Percentiles rank a stretch among this genome's conserved stretches.
These are phyloP conservation scores for Calameuta pallipes DNA, from an alignment of 2,888 invertebrate species.

Conservation along the genomic window DNA sequence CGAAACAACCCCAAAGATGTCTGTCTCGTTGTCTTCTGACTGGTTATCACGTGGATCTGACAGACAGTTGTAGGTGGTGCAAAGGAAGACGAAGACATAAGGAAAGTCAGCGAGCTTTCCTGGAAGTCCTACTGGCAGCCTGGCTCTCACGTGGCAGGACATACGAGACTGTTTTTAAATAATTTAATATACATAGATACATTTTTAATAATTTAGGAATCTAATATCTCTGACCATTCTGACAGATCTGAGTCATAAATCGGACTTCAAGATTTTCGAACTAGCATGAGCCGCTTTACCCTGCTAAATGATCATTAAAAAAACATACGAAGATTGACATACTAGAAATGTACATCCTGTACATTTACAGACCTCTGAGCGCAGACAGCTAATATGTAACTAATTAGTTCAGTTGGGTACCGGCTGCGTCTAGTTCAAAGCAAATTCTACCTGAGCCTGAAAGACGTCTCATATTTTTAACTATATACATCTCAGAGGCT, in stretches of 20 bases:
- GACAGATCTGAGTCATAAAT: not conserved
- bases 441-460: slow-evolving; percentile 16
- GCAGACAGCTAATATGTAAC: slow-evolving; percentile 19
- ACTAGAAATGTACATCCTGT: slow-evolving; percentile 8
- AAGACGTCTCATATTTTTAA: not conserved
- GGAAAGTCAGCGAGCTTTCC: not conserved
- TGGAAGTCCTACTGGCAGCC: not conserved
- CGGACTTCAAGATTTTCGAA: not conserved
- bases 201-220: not conserved
- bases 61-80: not conserved
- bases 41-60: not conserved
- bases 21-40: not conserved
- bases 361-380: slow-evolving; percentile 15
- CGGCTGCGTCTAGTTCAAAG: slow-evolving; percentile 22
- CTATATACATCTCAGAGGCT: not conserved
- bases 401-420: slow-evolving; percentile 23
- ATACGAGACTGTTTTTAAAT: not conserved
- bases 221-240: not conserved
- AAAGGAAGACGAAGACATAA: not conserved
- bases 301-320: not conserved
- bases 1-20: slow-evolving; percentile 41
- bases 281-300: not conserved
- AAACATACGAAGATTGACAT: not conserved
- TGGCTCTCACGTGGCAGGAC: not conserved
- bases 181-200: not conserved